Percentiles rank a stretch among this genome's conserved stretches.
Evolutionary conservation across 2,797 vertebrate species (phyloP).

Genomic region (Hydrolagus colliei): DNA sequence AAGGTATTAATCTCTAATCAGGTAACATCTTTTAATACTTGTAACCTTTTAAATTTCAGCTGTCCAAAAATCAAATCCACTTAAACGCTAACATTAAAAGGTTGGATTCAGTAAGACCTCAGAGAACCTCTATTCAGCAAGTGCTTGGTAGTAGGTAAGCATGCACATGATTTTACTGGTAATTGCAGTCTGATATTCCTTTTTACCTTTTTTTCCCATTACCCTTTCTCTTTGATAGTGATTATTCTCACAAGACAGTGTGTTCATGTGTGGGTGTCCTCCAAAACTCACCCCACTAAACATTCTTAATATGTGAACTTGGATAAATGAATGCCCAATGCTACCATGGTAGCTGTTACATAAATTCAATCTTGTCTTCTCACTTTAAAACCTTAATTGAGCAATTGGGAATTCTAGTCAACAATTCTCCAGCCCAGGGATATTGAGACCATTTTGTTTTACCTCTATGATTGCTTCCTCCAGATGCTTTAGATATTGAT

Average conservation of each 20-base stretch:
- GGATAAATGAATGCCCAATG: not conserved
- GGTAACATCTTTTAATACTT: not conserved
- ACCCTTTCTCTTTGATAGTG: not conserved
- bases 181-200: not conserved
- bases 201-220: not conserved
- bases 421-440: not conserved
- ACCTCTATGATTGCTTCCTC: not conserved
- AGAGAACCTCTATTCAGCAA: not conserved
- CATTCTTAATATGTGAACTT: not conserved
- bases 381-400: not conserved
- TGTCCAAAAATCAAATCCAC: not conserved
- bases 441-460: not conserved
- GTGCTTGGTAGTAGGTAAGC: conserved; percentile 1
- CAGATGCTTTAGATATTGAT: not conserved
- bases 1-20: not conserved
- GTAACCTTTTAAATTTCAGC: conserved; percentile 9
- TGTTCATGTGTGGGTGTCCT: no score
- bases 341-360: not conserved
- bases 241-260: not conserved
- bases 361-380: not conserved
- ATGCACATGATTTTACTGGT: not conserved
- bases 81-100: not conserved
- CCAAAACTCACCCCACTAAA: no score
- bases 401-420: not conserved
- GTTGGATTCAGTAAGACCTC: conserved; percentile 9